Evolutionary conservation across 2,113 vertebrate genomes (phyloP), one percentile per base, ranked within the genome.

Genomic region (Osmerus eperlanus): DNA sequence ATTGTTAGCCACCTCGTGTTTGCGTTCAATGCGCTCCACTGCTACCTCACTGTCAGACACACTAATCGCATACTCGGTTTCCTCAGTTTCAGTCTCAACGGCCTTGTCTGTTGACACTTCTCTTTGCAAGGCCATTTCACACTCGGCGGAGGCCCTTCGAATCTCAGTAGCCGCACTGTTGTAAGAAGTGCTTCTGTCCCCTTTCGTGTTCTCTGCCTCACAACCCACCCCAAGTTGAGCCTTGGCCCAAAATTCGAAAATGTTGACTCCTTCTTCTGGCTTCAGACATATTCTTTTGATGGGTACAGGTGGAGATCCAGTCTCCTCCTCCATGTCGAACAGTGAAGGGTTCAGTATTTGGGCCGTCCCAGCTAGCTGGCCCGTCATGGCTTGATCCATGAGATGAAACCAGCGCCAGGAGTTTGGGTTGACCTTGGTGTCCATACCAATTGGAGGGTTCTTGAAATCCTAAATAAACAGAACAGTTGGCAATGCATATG

Each of bases 401-500:
- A 90, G 70, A 32, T 85, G 66, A 53, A 81, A 90, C 87, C 88
- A 91, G 56, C 80, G 87, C 89, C 89, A 89, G 0, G 86, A 81
- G 18, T 69, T 74, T n/a, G 80, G 64, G 19, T 36, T 78, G 41
- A 53, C 28, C 1, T 23, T 11, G 2, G 61, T 73, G 51, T 78
- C 80, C 82, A 84, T 76, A 3, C 83, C 88, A 14, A 62, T 55
- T 0, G 82, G 80, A 58, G 87, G 84, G 68, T 81, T 85, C 71
- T 87, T 91, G 25, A 89, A 70, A 29, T 75, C 73, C 88, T 91
- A 7, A 3, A 55, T 52, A 72, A 4, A 63, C 62, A 47, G 5
- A 11, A 13, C 3, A 6, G 18, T 12, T 67, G 4, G 3, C 9
- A 36, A 21, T 60, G 12, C 36, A 51, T 9, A 41, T 28, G 13